Base-by-base conservation (phyloP, 2,888 invertebrate genomes). In the Hoplodrina blanda region DNA sequence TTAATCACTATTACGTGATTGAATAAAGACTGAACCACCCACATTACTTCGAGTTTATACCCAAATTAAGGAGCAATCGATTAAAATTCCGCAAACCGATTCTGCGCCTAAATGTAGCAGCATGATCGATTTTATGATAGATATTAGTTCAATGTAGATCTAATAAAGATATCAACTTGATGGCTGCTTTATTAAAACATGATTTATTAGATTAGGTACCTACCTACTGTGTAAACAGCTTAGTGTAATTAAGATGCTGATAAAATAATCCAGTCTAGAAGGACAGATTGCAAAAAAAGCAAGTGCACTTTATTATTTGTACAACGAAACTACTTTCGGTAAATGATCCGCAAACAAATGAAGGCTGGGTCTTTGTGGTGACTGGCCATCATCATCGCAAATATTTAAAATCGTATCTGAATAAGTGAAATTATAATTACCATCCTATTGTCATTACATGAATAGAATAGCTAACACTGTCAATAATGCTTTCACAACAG, bases 141-240 rank as follows among this genome's bases (percentile, higher is more conserved):
- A 53, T 88, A 90, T 91, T 91, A 88, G 87, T 88, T 87, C 76
- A 89, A 90, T 91, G 89, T 89, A 90, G 91, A 92, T 92, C 88
- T 88, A 90, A 92, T 93, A 92, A 92, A 93, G 91, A 93, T 94
- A 93, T 89, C 90, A 87, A 85, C 84, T 86, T 88, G 87, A 90
- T 89, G 85, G 88, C 87, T 87, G 73, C 85, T 88, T 90, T 91
- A 93, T 93, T 92, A 91, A 80, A 86, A 74, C 75, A 79, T 88
- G 92, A 93, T 92, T 94, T 93, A 94, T 89, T 88, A 84, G 84
- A 84, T 87, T 81, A 81, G 62, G 73, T 75, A 76, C n/a, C n/a
- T n/a, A n/a, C n/a, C n/a, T n/a, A n/a, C 81, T 84, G 79, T 82
- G 87, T 90, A 90, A 90, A 91, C 89, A 89, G 73, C 81, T 63